Evolutionary conservation across 2,888 invertebrate species (phyloP).

Genomic region (Drosophila greeni): DNA sequence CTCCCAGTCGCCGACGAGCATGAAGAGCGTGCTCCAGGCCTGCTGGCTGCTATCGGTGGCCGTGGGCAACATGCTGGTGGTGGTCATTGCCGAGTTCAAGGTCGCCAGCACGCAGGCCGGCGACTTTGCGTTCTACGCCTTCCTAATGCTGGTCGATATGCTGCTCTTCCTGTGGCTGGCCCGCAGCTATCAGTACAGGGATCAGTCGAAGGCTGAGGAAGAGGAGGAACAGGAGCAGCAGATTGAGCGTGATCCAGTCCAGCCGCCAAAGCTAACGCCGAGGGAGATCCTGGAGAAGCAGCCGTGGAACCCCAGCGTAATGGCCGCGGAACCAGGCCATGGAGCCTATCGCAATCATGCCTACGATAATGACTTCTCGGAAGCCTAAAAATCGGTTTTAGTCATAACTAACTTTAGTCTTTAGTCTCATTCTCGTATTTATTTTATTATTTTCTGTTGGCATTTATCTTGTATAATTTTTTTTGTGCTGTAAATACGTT

Average conservation of each 20-base stretch:
- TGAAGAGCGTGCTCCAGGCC: constrained; percentile 97
- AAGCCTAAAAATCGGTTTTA: constrained; percentile 12
- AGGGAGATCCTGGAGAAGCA: constrained; percentile 10
- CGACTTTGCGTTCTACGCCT: constrained; percentile 93
- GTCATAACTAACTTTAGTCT: not conserved
- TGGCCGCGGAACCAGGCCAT: constrained; percentile 19
- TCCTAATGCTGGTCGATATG: constrained; percentile 90
- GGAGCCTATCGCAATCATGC: constrained; percentile 37
- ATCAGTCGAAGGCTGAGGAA: constrained; percentile 25
- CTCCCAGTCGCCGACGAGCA: constrained; percentile 92
- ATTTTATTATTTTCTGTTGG: constrained; percentile 20
- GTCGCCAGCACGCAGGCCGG: constrained; percentile 81
- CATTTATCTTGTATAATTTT: constrained; percentile 15
- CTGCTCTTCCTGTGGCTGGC: constrained; percentile 89
- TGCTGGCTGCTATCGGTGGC: constrained; percentile 95
- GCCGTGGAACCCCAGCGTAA: not conserved
- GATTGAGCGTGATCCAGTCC: not conserved
- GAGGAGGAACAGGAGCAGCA: too few relatives aligned
- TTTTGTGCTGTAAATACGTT: constrained; percentile 13
- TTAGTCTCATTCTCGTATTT: constrained; percentile 17
- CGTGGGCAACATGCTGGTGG: constrained; percentile 95
- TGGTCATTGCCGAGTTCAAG: constrained; percentile 81
- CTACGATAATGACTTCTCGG: constrained; percentile 38
- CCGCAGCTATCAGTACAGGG: constrained; percentile 86
- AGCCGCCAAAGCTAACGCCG: not conserved